Base-by-base conservation (phyloP, 2,797 vertebrate species). In the Sitta carolinensis region DNA sequence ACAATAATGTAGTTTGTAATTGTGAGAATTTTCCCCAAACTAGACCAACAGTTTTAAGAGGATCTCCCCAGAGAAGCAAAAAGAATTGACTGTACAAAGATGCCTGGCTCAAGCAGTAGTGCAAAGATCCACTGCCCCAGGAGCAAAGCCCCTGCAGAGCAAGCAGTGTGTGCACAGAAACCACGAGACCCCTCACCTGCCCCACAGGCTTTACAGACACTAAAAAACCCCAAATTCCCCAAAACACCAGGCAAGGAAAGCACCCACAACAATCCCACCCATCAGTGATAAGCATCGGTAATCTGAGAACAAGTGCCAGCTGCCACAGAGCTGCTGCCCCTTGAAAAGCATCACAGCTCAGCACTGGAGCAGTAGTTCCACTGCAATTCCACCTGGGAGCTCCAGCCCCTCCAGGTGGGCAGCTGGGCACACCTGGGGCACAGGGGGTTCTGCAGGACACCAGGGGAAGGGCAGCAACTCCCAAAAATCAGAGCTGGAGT, bases 41-140 rank as follows among this genome's bases (percentile, higher is more conserved):
- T 47, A 94, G 5, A 42, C 21, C 10, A 17, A 51, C 5, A 87
- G 73, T 74, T 89, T 90, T n/a, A 19, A 77, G 59, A 78, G 66
- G 30, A 58, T 85, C 47, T 87, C 62, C 84, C 7, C 66, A 91
- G 83, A 88, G 79, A 94, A 94, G 87, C 91, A 94, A 69, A 88
- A 81, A 82, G 22, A 73, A 89, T 17, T 34, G n/a, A 78, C 73
- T 79, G 82, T 95, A 96, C 91, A 95, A 82, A 90, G 85, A 85
- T 5, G 87, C 91, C 95, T 82, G 84, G 89, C 81, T 86, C 87
- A 95, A 94, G 94, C 89, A 89, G 86, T 94, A 94, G 92, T 96
- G 92, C 89, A 97, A 95, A 93, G 59, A 75, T 91, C 90, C 80
- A 93, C 66, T 75, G 93, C 79, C 77, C 92, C 80, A 40, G 70